Percentiles rank a stretch among this genome's conserved stretches.
These are phyloP conservation scores for Microcebus lehilahytsara DNA, from an alignment of 2,113 vertebrate genomes.

Conservation along the genomic window DNA sequence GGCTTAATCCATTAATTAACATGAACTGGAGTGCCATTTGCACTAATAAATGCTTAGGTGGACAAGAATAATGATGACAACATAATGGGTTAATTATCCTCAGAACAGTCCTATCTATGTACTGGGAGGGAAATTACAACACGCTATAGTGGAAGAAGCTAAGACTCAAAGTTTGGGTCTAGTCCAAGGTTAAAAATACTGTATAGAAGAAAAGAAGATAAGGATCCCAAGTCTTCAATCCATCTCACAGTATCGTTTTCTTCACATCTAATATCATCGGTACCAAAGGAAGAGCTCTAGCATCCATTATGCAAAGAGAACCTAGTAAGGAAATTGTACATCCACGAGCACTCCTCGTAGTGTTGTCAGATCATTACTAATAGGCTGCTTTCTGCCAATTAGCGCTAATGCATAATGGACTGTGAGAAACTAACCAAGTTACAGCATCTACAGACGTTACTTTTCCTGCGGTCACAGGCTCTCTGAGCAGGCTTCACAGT, in stretches of 20 bases:
- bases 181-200: constrained; percentile 19
- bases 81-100: not conserved
- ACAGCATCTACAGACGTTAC: not conserved
- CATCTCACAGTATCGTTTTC: not conserved
- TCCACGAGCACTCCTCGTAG: not conserved
- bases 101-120: not conserved
- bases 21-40: not conserved
- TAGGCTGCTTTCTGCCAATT: not conserved
- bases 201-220: not conserved
- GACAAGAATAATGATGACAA: not conserved
- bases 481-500: not conserved
- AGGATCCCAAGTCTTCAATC: not conserved
- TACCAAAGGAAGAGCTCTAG: not conserved
- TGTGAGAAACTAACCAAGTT: not conserved
- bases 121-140: not conserved
- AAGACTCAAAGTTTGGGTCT: not conserved
- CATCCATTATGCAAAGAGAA: constrained; percentile 2
- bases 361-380: not conserved
- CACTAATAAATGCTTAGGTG: constrained; percentile 11
- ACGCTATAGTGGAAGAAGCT: constrained; percentile 5
- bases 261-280: constrained; percentile 8
- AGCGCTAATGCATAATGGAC: not conserved
- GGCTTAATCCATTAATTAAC: constrained; percentile 38
- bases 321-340: not conserved
- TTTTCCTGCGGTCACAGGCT: not conserved